These are phyloP conservation scores for Sylvietta virens DNA, from an alignment of 2,113 vertebrate genomes.

Conservation along the genomic window DNA sequence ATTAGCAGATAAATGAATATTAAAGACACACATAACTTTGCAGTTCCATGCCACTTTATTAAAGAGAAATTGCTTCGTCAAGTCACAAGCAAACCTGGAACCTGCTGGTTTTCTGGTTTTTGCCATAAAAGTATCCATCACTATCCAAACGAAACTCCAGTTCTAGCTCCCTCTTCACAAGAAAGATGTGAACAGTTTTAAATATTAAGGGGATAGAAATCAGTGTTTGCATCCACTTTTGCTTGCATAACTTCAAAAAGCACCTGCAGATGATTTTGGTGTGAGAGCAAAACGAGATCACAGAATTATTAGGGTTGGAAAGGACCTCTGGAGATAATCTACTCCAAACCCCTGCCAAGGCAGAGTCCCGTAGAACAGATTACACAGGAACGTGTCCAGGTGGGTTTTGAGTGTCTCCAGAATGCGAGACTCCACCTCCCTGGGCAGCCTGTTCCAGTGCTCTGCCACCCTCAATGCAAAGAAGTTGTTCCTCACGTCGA, in stretches of 20 bases:
- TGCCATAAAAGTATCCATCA: neutral
- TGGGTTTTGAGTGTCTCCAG: neutral
- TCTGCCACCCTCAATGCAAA: neutral
- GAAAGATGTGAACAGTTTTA: neutral
- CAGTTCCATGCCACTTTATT: neutral
- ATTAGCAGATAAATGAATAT: neutral
- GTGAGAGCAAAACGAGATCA: accelerated
- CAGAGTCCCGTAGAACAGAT: neutral
- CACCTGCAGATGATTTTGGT: neutral
- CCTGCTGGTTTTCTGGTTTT: neutral
- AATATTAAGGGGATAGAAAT: neutral
- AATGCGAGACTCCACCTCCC: neutral
- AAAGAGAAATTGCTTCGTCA: neutral
- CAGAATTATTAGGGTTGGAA: neutral
- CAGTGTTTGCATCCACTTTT: accelerated
- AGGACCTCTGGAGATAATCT: no score
- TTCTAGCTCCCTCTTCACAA: accelerated
- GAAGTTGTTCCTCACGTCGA: neutral
- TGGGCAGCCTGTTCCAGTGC: neutral
- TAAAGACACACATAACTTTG: neutral
- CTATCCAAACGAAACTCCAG: neutral
- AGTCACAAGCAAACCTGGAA: neutral
- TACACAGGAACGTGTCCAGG: neutral
- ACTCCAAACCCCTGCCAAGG: neutral
- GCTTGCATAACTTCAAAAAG: accelerated